Evolutionary conservation across 2,113 vertebrate genomes (phyloP).

Genomic region (Penelope pileata): DNA sequence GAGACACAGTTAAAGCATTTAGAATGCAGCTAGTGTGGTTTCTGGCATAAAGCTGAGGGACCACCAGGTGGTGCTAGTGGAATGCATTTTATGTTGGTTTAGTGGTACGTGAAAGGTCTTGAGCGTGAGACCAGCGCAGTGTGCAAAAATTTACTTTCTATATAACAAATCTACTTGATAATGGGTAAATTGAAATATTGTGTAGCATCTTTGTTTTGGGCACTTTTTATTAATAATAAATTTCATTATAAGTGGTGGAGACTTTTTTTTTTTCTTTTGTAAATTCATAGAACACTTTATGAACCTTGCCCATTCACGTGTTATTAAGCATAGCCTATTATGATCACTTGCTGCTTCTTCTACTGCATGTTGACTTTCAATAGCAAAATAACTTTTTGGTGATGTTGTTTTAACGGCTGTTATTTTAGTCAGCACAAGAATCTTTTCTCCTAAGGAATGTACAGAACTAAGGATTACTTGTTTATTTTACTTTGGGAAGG

Average conservation of each 20-base stretch:
- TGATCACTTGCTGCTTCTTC: background rate
- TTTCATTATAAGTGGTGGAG: background rate
- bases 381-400: background rate
- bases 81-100: background rate
- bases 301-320: background rate
- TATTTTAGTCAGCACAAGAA: background rate
- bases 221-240: background rate
- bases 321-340: background rate
- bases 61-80: constrained; percentile 80
- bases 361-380: background rate
- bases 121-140: background rate
- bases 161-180: background rate
- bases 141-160: background rate
- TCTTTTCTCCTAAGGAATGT: background rate
- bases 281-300: background rate
- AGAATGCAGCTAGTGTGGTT: rapidly evolving
- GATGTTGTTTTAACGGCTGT: background rate
- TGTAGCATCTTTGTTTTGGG: background rate
- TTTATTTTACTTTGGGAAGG: background rate
- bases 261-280: background rate
- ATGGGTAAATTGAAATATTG: background rate
- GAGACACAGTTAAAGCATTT: background rate
- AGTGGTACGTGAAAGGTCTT: background rate
- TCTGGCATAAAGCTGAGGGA: background rate
- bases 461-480: background rate